These are phyloP conservation scores for Scaptodrosophila lebanonensis DNA, from an alignment of 1,140 invertebrate species.

Conservation along the genomic window DNA sequence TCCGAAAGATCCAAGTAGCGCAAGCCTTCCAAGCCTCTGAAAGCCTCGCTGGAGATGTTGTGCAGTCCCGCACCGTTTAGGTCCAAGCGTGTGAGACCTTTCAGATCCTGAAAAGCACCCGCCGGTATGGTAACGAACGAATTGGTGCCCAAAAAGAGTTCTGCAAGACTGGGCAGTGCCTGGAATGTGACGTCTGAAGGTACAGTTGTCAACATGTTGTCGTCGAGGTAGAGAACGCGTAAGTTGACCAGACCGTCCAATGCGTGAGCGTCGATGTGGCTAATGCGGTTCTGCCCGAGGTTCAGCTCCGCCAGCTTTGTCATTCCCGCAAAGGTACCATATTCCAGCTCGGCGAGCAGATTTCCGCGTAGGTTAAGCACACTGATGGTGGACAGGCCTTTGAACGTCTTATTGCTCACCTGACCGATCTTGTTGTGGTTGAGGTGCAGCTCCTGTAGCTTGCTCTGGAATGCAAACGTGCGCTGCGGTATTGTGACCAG, in stretches of 20 bases:
- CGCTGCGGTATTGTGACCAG: constrained; percentile 86
- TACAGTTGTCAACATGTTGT: constrained; percentile 88
- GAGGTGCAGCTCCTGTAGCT: constrained; percentile 88
- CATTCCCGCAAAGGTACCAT: constrained; percentile 85
- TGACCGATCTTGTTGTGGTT: constrained; percentile 91
- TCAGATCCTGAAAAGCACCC: constrained; percentile 86
- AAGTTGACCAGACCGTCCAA: constrained; percentile 87
- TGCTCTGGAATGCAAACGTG: constrained; percentile 88
- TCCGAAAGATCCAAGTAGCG: constrained; percentile 86
- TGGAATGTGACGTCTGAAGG: constrained; percentile 84
- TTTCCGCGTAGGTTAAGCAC: constrained; percentile 90
- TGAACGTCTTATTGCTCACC: constrained; percentile 87
- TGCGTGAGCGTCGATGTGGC: constrained; percentile 86
- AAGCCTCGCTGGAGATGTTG: constrained; percentile 86
- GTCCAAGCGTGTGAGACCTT: constrained; percentile 85
- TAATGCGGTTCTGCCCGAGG: constrained; percentile 91
- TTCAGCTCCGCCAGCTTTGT: constrained; percentile 89
- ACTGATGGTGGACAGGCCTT: constrained; percentile 86
- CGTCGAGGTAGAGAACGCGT: constrained; percentile 88
- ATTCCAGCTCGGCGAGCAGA: constrained; percentile 86
- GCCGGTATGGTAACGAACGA: constrained; percentile 85
- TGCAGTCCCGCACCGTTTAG: constrained; percentile 87
- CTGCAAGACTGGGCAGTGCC: constrained; percentile 85
- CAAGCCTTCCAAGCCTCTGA: constrained; percentile 85
- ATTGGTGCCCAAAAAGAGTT: constrained; percentile 90